Percentiles rank a stretch among this genome's conserved stretches.
phyloP scores from a whole-genome alignment of 2,113 vertebrate species.

The Eira barbara region DNA sequence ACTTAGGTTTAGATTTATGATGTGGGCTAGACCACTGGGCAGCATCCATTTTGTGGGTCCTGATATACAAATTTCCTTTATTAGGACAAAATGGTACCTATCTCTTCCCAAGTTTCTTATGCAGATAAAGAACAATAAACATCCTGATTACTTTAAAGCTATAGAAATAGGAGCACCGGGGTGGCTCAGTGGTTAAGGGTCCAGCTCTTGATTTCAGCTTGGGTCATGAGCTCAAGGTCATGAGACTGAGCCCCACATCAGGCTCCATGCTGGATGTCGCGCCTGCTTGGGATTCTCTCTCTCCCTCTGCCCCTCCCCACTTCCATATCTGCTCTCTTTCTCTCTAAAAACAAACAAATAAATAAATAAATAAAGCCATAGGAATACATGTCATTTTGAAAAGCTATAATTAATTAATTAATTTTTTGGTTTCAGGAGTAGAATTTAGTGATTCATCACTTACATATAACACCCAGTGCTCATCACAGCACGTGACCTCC shows the following conservation, averaged over 20 bases:
- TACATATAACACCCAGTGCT: too few species aligned
- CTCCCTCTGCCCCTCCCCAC: not conserved
- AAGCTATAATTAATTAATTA: not conserved
- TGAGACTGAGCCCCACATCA: not conserved
- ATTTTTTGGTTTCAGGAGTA: too few species aligned
- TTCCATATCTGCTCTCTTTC: not conserved
- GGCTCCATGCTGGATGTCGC: not conserved
- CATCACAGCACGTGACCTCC: too few species aligned
- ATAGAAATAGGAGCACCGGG: not conserved
- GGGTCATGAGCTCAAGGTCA: not conserved
- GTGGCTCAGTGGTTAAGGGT: not conserved
- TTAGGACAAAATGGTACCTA: not conserved
- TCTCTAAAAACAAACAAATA: not conserved
- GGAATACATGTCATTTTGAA: not conserved
- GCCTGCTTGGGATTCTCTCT: not conserved
- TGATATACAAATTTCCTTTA: not conserved
- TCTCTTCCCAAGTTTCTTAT: not conserved
- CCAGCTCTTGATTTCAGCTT: not conserved
- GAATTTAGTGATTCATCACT: too few species aligned
- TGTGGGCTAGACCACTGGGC: not conserved
- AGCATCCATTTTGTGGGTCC: not conserved
- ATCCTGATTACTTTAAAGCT: conserved; percentile 22
- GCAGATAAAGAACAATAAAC: not conserved
- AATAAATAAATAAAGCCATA: not conserved
- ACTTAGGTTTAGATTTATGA: not conserved